phyloP scores from a whole-genome alignment of 2,113 vertebrate species.

The Sinocyclocheilus grahami region DNA sequence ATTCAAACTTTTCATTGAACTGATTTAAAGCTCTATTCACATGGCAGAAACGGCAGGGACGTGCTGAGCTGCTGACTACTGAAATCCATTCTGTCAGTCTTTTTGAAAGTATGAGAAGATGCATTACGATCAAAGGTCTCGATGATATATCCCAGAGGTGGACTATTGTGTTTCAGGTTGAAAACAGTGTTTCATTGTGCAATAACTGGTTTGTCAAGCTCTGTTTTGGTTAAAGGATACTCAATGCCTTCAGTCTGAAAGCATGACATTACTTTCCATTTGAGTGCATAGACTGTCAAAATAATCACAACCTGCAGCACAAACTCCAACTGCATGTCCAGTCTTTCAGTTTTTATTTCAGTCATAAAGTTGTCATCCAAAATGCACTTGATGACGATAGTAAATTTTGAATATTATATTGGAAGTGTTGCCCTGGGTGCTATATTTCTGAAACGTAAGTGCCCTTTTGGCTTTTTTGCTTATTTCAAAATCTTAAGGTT shows the following conservation, averaged over 20 bases:
- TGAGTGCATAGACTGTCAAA: constrained; percentile 16
- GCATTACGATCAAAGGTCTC: constrained; percentile 17
- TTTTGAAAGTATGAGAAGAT: constrained; percentile 22
- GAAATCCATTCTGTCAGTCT: background rate
- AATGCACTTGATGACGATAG: too few species aligned
- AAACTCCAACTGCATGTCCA: background rate
- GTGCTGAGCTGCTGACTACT: background rate
- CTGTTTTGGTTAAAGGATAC: constrained; percentile 26
- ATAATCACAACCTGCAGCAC: background rate
- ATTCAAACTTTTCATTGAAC: background rate
- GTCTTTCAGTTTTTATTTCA: constrained; percentile 16
- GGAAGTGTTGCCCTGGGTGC: background rate
- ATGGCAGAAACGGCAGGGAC: background rate
- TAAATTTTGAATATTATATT: background rate
- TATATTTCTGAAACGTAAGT: background rate
- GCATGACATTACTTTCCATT: background rate
- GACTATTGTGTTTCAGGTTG: constrained; percentile 29
- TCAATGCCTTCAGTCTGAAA: background rate
- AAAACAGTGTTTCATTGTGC: constrained; percentile 40
- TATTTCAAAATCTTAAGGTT: background rate
- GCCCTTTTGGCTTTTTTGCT: too few species aligned
- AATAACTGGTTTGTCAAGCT: constrained; percentile 41
- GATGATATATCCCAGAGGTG: constrained; percentile 25
- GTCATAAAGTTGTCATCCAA: background rate
- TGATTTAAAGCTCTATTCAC: background rate